Percentiles rank a stretch among this genome's conserved stretches.
Evolutionary conservation across 2,888 invertebrate species (phyloP).

Genomic region (Macrophya annulata): DNA sequence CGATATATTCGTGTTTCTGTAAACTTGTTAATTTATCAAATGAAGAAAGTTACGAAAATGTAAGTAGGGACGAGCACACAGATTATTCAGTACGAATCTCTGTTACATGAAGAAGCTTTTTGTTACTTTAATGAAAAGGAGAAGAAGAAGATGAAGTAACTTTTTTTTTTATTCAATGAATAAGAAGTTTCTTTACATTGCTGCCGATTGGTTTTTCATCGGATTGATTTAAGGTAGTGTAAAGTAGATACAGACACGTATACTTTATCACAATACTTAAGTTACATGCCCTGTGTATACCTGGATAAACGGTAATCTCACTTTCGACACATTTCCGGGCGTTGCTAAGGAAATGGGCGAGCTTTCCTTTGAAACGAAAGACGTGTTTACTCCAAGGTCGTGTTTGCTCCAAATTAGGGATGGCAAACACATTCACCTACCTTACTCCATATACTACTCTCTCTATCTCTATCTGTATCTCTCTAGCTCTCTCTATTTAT

Average conservation of each 20-base stretch:
- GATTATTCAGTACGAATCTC: not conserved
- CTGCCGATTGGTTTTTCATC: not conserved
- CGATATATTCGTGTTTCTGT: not conserved
- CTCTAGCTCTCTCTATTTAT: conserved; percentile 27
- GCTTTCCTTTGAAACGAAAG: conserved; percentile 41
- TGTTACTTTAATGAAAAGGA: not conserved
- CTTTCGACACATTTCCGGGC: conserved; percentile 32
- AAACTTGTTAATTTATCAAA: not conserved
- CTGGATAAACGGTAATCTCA: conserved; percentile 30
- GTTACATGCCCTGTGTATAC: not conserved
- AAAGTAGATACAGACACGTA: not conserved
- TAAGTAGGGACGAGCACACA: not conserved
- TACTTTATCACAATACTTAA: not conserved
- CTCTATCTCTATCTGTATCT: not conserved
- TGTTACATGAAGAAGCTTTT: too few relatives aligned
- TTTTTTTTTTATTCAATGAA: not conserved
- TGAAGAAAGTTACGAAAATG: not conserved
- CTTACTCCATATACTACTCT: not conserved
- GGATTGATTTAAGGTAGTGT: not conserved
- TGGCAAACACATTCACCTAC: conserved; percentile 18
- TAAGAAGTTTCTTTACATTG: not conserved
- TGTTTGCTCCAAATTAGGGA: conserved; percentile 49
- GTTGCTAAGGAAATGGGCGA: conserved; percentile 36
- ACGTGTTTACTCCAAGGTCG: conserved; percentile 45
- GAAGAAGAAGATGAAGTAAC: not conserved